Evolutionary conservation across 2,113 vertebrate genomes (phyloP).

Genomic region (Malurus cyaneus): DNA sequence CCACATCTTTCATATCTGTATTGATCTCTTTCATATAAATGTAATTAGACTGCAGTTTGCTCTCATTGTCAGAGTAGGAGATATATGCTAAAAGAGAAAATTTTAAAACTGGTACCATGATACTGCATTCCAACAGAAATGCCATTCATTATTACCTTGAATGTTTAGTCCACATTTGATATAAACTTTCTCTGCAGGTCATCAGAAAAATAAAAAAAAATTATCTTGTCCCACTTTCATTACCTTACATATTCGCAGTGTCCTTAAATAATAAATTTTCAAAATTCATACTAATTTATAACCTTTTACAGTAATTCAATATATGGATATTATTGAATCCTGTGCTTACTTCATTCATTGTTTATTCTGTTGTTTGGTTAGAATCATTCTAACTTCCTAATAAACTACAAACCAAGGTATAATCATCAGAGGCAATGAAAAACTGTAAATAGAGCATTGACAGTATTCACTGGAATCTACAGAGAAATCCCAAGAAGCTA

Average conservation of each 20-base stretch:
- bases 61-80: not conserved
- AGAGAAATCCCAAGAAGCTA: not conserved
- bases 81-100: not conserved
- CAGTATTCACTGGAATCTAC: not conserved
- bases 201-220: constrained; percentile 2
- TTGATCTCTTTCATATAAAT: not conserved
- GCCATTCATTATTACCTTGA: not conserved
- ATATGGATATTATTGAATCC: not conserved
- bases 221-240: not conserved
- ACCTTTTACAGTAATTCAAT: not conserved
- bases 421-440: not conserved
- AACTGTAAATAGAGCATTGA: not conserved
- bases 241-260: not conserved
- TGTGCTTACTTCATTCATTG: not conserved
- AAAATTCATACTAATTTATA: not conserved
- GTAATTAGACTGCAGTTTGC: not conserved
- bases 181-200: not conserved
- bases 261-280: not conserved
- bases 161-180: not conserved
- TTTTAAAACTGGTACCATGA: not conserved
- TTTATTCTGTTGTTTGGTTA: not conserved
- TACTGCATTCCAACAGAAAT: not conserved
- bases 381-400: not conserved
- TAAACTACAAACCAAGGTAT: not conserved
- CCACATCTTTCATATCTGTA: not conserved